phyloP scores from a whole-genome alignment of 2,113 vertebrate genomes.

The Rhea pennata region DNA sequence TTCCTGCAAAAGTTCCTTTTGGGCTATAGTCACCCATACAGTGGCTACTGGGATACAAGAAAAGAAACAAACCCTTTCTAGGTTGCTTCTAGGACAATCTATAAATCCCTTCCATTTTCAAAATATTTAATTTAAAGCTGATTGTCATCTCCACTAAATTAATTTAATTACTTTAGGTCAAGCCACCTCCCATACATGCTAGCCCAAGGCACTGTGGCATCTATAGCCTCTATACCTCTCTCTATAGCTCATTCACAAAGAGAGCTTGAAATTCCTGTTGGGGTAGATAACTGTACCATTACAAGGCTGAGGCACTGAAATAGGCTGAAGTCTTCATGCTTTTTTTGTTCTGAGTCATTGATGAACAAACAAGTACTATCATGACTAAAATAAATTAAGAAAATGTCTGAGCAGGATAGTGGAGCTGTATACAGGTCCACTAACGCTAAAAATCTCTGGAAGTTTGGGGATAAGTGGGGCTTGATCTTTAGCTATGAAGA shows the following conservation, averaged over 20 bases:
- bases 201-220: background rate
- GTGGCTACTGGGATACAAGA: background rate
- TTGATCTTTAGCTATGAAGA: background rate
- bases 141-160: background rate
- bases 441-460: background rate
- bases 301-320: background rate
- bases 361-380: background rate
- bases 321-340: background rate
- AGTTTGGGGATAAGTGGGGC: background rate
- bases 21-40: accelerated
- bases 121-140: background rate
- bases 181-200: background rate
- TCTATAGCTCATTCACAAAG: background rate
- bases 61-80: background rate
- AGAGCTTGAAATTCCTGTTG: conserved; percentile 28
- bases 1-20: accelerated
- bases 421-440: background rate
- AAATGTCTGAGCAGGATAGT: background rate
- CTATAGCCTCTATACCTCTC: background rate
- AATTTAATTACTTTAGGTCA: background rate
- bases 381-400: background rate
- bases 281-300: conserved; percentile 11
- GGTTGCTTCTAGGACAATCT: background rate
- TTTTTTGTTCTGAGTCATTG: conserved; percentile 6
- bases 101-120: background rate